Evolutionary conservation across 2,113 vertebrate species (phyloP), one percentile per base, ranked within the genome.

Genomic region (Neolamprologus longior): DNA sequence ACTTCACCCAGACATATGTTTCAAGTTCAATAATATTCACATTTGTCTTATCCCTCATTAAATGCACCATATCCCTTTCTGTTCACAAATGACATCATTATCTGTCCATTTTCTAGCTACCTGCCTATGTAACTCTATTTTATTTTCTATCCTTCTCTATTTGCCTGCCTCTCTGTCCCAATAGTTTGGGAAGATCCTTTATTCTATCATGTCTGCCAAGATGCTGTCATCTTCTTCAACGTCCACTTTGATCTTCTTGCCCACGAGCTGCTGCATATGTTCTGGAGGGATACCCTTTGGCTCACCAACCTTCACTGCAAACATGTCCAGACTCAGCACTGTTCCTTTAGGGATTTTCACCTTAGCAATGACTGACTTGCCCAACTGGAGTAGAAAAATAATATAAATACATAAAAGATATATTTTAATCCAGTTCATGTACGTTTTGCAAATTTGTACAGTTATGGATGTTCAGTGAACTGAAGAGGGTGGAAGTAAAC

Each of bases 161-260:
- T 21, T 68, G 4, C 19, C 63, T 37, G 19, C 19, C 63, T n/a
- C 63, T 68, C 63, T 68, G 9, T 35, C 19, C 6, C 19, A 68
- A 68, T n/a, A 13, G 11, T 68, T 57, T 26, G 54, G 57, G 7
- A 63, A 7, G 11, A 28, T 79, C 19, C 4, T 17, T 78, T 82
- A 88, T 55, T 97, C 97, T 82, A 98, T 92, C 1, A 88, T 90
- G 24, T 97, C 94, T 26, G 96, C 96, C 35, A 95, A 93, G 87
- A 99, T 87, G 10, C 97, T 98, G 33, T 98, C 97, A 2, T 99
- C 98, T 87, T 97, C 97, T 81, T 95, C 95, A 0, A 98, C 90
- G 7, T 89, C 96, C 68, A 68, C 91, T 42, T 90, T 95, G 61
- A 96, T 94, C 47, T 96, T 97, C 93, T 45, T 66, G 17, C 61